Conservation (phyloP, 2,797 vertebrate genomes). For the Ctenopoma kingsleyae region DNA sequence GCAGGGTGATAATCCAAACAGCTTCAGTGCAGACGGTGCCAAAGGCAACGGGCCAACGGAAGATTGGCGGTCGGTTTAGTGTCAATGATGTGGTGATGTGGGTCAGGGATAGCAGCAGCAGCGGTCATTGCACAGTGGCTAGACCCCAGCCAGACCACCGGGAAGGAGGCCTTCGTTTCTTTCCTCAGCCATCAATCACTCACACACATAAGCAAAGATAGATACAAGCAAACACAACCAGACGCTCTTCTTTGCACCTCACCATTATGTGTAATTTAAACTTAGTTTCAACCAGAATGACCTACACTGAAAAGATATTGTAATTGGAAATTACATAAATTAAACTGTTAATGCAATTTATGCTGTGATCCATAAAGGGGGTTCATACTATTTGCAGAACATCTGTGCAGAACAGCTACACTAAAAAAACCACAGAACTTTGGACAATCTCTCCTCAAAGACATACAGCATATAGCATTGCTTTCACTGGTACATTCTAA, state of each 20-base stretch:
- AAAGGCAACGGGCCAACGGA: slow-evolving; percentile 72
- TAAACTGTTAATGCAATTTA: too few relatives aligned
- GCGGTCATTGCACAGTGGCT: slow-evolving; percentile 83
- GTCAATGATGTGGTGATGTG: slow-evolving; percentile 81
- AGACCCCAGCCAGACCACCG: slow-evolving; percentile 83
- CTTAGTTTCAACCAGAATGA: slow-evolving; percentile 22
- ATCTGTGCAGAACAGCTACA: not conserved
- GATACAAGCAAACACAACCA: slow-evolving; percentile 72
- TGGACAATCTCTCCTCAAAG: not conserved
- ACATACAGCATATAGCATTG: not conserved
- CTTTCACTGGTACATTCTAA: not conserved
- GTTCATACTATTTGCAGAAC: too few relatives aligned
- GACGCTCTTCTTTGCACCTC: slow-evolving; percentile 54
- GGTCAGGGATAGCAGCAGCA: slow-evolving; percentile 82
- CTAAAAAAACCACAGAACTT: not conserved
- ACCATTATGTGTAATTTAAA: slow-evolving; percentile 38
- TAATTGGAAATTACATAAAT: slow-evolving; percentile 5
- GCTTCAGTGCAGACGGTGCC: slow-evolving; percentile 54
- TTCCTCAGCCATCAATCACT: slow-evolving; percentile 77
- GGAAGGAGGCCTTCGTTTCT: slow-evolving; percentile 80
- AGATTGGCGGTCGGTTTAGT: slow-evolving; percentile 82
- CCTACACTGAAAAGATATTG: slow-evolving; percentile 6
- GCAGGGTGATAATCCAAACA: slow-evolving; percentile 73
- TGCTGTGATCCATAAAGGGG: slow-evolving; percentile 5
- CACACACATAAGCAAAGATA: slow-evolving; percentile 73